Evolutionary conservation across 2,888 invertebrate genomes (phyloP).

Genomic region (Philaethria dido): DNA sequence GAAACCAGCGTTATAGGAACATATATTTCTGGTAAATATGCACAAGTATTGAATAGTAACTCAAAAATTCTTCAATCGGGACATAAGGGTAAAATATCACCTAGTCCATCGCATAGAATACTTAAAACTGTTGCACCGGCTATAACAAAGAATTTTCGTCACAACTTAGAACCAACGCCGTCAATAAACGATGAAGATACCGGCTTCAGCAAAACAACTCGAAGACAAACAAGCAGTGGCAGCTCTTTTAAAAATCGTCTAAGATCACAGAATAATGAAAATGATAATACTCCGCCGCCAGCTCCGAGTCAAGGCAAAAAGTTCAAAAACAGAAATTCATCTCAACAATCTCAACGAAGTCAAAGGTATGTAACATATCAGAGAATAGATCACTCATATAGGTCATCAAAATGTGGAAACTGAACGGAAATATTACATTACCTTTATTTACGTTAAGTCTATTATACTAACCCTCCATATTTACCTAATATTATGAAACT

Average conservation of each 20-base stretch:
- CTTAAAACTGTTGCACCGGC: conserved; percentile 90
- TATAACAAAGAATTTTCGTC: conserved; percentile 78
- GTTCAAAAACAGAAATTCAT: conserved; percentile 72
- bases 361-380: conserved; percentile 64
- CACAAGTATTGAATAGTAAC: conserved; percentile 92
- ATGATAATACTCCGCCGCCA: conserved; percentile 62
- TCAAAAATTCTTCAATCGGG: conserved; percentile 85
- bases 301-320: conserved; percentile 70
- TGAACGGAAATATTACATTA: conserved; percentile 24
- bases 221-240: conserved; percentile 78
- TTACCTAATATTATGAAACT: not conserved
- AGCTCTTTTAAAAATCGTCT: conserved; percentile 85
- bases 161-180: conserved; percentile 87
- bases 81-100: conserved; percentile 86
- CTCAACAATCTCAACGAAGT: conserved; percentile 64
- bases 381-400: not conserved
- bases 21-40: conserved; percentile 94
- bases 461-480: not conserved
- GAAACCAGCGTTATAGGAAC: conserved; percentile 96
- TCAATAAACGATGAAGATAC: conserved; percentile 85
- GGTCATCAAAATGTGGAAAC: conserved; percentile 15
- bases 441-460: conserved; percentile 18
- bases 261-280: conserved; percentile 70
- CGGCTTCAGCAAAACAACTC: conserved; percentile 79
- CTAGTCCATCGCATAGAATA: conserved; percentile 87